Conservation (phyloP, 2,797 vertebrate genomes). For the Gallinago solitaria region DNA sequence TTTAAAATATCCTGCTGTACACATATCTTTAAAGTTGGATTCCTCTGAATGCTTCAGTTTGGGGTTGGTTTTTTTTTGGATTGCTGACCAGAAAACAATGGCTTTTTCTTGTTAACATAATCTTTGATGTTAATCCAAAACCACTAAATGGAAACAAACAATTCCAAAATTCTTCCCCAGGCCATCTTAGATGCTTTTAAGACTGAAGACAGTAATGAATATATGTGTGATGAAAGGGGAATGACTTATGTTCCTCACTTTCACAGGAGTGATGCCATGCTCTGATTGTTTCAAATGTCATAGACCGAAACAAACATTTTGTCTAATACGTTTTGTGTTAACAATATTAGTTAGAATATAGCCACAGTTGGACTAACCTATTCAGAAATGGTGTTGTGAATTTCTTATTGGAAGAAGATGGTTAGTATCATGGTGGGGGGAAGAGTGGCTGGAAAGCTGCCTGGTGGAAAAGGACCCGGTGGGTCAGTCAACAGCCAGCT, state of each 20-base stretch:
- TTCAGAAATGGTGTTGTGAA: neutral
- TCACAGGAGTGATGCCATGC: rapidly evolving
- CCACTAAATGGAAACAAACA: neutral
- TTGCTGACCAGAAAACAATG: neutral
- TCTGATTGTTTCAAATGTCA: neutral
- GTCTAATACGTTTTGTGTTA: neutral
- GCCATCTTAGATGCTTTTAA: neutral
- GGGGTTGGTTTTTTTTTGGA: neutral
- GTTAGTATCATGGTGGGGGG: neutral
- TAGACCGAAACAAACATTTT: neutral
- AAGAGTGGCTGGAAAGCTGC: neutral
- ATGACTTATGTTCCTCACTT: neutral
- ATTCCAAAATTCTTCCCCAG: neutral
- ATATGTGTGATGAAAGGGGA: neutral
- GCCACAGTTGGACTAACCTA: neutral
- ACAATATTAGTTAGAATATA: neutral
- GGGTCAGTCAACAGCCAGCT: no score
- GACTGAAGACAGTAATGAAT: neutral
- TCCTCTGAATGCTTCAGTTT: neutral
- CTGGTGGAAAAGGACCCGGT: neutral
- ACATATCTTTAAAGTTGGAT: neutral
- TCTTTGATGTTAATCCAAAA: neutral
- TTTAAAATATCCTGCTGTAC: neutral
- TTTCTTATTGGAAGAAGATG: neutral
- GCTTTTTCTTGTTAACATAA: neutral